Evolutionary conservation across 2,888 invertebrate genomes (phyloP).

Genomic region (Dryobotodes eremita): DNA sequence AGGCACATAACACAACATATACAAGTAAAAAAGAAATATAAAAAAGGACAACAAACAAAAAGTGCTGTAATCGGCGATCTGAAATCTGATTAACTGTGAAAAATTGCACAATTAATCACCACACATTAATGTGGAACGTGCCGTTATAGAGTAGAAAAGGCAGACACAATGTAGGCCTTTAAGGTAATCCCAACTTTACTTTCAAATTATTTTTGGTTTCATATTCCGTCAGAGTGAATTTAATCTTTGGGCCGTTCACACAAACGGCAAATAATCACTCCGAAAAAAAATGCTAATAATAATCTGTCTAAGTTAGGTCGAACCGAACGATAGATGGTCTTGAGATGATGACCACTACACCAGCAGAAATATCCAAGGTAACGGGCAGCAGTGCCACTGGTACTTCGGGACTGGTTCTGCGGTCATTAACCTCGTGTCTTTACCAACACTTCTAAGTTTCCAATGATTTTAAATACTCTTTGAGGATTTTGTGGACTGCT

Average conservation of each 20-base stretch:
- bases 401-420: slow-evolving; percentile 44
- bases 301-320: background rate
- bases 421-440: slow-evolving; percentile 41
- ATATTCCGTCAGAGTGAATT: background rate
- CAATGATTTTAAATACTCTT: background rate
- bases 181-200: background rate
- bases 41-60: no score
- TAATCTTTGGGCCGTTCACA: background rate
- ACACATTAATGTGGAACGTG: background rate
- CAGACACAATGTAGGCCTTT: background rate
- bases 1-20: no score
- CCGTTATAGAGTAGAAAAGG: background rate
- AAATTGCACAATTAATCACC: background rate
- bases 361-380: slow-evolving; percentile 42
- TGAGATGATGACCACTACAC: background rate
- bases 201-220: background rate
- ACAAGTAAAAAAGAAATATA: no score
- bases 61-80: background rate
- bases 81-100: background rate
- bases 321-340: background rate
- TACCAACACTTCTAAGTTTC: background rate
- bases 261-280: background rate
- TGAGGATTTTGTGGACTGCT: background rate
- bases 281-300: background rate
- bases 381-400: slow-evolving; percentile 22